phyloP scores from a whole-genome alignment of 2,113 vertebrate species.

The Neogale vison region DNA sequence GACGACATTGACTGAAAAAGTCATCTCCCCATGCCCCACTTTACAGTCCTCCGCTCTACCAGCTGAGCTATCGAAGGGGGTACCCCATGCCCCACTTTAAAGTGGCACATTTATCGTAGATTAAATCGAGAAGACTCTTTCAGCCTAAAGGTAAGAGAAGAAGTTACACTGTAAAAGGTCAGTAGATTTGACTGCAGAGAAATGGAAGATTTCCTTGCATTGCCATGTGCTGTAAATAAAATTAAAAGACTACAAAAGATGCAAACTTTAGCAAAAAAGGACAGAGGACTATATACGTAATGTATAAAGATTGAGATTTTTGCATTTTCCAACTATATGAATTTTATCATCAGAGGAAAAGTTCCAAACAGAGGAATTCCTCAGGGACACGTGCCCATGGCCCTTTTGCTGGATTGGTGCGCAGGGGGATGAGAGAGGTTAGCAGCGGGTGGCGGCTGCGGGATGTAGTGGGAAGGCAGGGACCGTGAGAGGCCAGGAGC shows the following conservation, averaged over 20 bases:
- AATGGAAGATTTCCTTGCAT: background rate
- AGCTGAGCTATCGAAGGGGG: slow-evolving; percentile 93
- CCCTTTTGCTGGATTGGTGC: background rate
- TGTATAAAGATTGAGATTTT: background rate
- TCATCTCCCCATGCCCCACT: too few species aligned
- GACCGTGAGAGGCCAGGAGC: background rate
- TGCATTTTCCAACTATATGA: background rate
- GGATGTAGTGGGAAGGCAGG: accelerated
- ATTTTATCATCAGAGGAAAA: background rate
- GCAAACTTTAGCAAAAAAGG: background rate
- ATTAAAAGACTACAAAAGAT: background rate
- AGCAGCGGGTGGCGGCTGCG: too few species aligned
- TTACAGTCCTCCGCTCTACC: slow-evolving; percentile 94
- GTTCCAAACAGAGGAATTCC: background rate
- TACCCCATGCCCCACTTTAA: background rate
- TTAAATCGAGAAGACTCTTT: background rate
- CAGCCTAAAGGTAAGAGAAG: background rate
- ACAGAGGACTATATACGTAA: background rate
- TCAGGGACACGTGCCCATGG: background rate
- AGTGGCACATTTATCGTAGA: background rate
- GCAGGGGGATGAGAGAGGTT: background rate
- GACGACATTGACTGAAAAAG: background rate
- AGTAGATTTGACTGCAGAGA: background rate
- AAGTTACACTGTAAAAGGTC: background rate
- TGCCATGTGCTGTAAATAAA: background rate